Percentiles rank a stretch among this genome's conserved stretches.
These are phyloP conservation scores for Acanthiza pusilla DNA, from an alignment of 2,797 vertebrate species.

Conservation along the genomic window DNA sequence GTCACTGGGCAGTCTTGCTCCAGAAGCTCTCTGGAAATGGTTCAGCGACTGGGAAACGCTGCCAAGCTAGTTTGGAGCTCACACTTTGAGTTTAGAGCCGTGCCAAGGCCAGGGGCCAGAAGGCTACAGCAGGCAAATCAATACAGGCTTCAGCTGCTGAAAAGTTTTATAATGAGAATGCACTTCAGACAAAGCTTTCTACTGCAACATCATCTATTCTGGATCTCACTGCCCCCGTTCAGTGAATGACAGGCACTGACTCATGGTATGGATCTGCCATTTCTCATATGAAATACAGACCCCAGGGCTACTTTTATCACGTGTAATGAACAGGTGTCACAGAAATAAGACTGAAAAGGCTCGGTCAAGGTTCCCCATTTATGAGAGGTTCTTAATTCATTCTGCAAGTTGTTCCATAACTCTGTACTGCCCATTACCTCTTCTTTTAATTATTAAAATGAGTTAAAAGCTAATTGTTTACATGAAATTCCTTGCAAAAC, in stretches of 20 bases:
- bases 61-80: not conserved
- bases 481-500: not conserved
- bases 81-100: not conserved
- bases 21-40: not conserved
- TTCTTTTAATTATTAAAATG: not conserved
- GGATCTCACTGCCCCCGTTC: not conserved
- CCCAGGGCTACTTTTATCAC: not conserved
- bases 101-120: not conserved
- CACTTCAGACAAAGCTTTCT: not conserved
- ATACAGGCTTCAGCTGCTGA: not conserved
- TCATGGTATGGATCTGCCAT: not conserved
- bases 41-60: not conserved
- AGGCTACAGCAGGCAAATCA: constrained; percentile 22
- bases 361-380: not conserved
- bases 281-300: not conserved
- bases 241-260: not conserved
- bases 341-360: not conserved
- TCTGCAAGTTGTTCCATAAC: not conserved
- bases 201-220: not conserved
- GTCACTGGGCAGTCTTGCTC: not conserved
- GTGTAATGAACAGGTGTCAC: not conserved
- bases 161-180: not conserved
- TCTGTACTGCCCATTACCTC: not conserved
- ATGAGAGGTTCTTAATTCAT: not conserved
- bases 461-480: not conserved